These are phyloP conservation scores for Leptopilina clavipes DNA, from an alignment of 1,140 invertebrate species.

Conservation along the genomic window DNA sequence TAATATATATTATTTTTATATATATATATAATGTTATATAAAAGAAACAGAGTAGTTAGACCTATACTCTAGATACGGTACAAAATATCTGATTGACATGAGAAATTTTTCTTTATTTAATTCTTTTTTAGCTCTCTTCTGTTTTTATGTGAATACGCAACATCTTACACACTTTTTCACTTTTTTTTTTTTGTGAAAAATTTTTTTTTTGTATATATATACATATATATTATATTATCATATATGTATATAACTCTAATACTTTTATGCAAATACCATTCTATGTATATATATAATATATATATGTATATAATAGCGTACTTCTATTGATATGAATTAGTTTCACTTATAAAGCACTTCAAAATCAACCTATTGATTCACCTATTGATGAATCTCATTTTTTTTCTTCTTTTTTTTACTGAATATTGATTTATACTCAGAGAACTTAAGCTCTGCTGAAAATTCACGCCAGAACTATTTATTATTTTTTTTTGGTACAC, in stretches of 20 bases:
- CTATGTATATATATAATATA: slow-evolving; percentile 46
- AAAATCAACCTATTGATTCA: slow-evolving; percentile 64
- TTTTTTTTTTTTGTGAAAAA: slow-evolving; percentile 44
- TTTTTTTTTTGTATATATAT: slow-evolving; percentile 48
- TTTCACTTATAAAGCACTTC: slow-evolving; percentile 72
- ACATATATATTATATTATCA: slow-evolving; percentile 34
- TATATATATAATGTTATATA: slow-evolving; percentile 33
- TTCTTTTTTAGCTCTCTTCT: slow-evolving; percentile 34
- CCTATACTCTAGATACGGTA: slow-evolving; percentile 54
- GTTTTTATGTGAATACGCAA: slow-evolving; percentile 33
- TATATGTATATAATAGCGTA: slow-evolving; percentile 61
- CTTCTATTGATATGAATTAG: slow-evolving; percentile 70
- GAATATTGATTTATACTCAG: slow-evolving; percentile 16
- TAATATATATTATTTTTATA: slow-evolving; percentile 22
- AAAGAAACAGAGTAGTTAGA: slow-evolving; percentile 32
- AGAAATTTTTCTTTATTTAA: slow-evolving; percentile 41
- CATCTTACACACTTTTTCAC: slow-evolving; percentile 36
- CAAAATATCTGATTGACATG: slow-evolving; percentile 67
- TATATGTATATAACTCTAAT: slow-evolving; percentile 50
- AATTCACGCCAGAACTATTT: slow-evolving; percentile 27
- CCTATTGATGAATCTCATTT: not conserved
- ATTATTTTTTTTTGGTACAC: slow-evolving; percentile 26
- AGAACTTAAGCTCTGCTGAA: slow-evolving; percentile 16
- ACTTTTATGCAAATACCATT: slow-evolving; percentile 41
- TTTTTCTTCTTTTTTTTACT: slow-evolving; percentile 37